phyloP scores from a whole-genome alignment of 2,113 vertebrate species.

The Neotragus pygmaeus region DNA sequence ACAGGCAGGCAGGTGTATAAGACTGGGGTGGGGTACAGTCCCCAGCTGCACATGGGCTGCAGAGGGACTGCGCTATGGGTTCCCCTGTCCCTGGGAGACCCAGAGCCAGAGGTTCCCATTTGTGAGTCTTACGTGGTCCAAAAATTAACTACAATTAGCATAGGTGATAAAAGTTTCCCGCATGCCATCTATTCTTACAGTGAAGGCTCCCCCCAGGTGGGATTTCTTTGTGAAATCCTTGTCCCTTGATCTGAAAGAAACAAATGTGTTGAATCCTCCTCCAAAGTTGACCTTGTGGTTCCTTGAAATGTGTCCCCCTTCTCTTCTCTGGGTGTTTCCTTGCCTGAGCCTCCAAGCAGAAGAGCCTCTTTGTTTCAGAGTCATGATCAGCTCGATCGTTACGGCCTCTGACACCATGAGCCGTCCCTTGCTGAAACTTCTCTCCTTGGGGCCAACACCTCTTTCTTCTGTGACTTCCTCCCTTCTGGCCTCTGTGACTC shows the following conservation, averaged over 20 bases:
- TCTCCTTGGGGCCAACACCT: background rate
- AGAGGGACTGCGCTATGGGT: background rate
- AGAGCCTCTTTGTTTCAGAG: background rate
- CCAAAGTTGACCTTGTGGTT: background rate
- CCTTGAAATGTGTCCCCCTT: no score
- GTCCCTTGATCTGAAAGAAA: background rate
- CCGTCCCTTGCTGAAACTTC: background rate
- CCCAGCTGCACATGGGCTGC: background rate
- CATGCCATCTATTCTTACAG: background rate
- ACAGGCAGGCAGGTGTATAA: background rate
- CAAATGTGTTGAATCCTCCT: background rate
- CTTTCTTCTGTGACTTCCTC: background rate
- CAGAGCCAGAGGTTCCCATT: background rate
- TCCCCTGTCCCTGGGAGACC: background rate
- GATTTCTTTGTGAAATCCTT: background rate
- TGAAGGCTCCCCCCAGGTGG: background rate
- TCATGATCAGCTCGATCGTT: no score
- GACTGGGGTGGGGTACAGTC: background rate
- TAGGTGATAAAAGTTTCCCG: background rate
- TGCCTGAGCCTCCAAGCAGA: background rate
- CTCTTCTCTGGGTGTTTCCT: background rate
- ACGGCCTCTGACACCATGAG: background rate
- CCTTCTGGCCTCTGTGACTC: background rate
- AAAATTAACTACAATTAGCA: background rate
- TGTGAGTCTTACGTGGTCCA: background rate